Evolutionary conservation across 2,888 invertebrate species (phyloP), one percentile per base, ranked within the genome.

Genomic region (Mimas tiliae): DNA sequence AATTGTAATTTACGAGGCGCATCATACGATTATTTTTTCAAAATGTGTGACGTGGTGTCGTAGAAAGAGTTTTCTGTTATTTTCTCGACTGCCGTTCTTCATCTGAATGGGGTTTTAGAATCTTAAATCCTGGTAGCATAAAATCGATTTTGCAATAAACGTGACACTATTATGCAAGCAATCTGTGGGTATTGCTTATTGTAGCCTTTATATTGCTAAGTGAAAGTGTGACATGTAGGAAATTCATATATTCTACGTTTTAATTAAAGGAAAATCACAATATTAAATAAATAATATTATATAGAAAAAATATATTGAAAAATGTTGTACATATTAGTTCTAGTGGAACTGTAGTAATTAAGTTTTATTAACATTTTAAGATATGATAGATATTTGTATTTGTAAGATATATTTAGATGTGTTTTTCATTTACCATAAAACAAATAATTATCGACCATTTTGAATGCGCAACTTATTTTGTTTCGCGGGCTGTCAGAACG

Each of bases 381-480:
- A 78, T 80, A 74, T 76, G 83, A 80, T 84, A 86, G 86, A 87
- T 85, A 84, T 83, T 82, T 87, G 82, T 88, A 85, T 86, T 83
- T 88, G 85, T 90, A 88, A 88, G 84, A 89, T 87, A 90, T 84
- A 77, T 87, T 86, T 87, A 89, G 85, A 88, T 77, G 89, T 88
- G 88, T 91, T 90, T 90, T 81, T 83, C 16, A 58, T 90, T 89
- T 89, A 90, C 88, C 88, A 84, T 85, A 74, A 74, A 74, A 78
- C 78, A 78, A 74, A 74, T 48, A 48, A 19, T 38, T 64, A n/a
- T 38, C 51, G 63, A 34, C 51, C 51, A 51, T 34, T 64, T 50
- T 58, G 58, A 21, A 58, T 58, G 58, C 50, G 42, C 50, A 42
- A 12, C 16, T 16, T n/a, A 27, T 27, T 53, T 16, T 58, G 16